A percentile compares a stretch with the other conserved stretches of the same genome.
Evolutionary conservation across 1,140 invertebrate species (phyloP).

Genomic region (Aphelinus certus): DNA sequence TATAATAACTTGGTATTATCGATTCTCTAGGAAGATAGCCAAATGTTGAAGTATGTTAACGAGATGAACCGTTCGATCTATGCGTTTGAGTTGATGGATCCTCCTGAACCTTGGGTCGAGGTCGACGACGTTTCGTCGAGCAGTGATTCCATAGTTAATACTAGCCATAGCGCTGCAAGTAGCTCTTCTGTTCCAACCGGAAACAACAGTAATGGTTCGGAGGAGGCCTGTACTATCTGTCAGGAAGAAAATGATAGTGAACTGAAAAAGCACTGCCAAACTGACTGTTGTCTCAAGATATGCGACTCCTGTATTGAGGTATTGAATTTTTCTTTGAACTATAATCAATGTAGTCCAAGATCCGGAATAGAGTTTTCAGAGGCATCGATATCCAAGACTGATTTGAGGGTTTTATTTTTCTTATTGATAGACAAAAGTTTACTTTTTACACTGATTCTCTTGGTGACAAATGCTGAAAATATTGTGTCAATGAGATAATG

Average conservation of each 20-base stretch:
- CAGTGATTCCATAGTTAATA: constrained; percentile 47
- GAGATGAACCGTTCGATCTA: constrained; percentile 69
- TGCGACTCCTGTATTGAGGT: constrained; percentile 73
- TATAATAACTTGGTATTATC: not conserved
- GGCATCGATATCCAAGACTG: not conserved
- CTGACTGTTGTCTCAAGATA: constrained; percentile 69
- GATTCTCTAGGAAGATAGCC: constrained; percentile 68
- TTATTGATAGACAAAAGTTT: no score
- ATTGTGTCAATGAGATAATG: no score
- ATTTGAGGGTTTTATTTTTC: not conserved
- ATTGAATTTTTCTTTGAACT: constrained; percentile 43
- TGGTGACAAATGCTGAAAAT: no score
- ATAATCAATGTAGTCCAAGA: not conserved
- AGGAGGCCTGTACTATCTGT: constrained; percentile 70
- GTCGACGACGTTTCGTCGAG: constrained; percentile 43
- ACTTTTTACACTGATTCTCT: no score
- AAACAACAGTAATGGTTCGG: not conserved
- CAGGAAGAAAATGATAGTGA: constrained; percentile 71
- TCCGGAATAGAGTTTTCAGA: not conserved
- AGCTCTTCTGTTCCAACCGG: constrained; percentile 38
- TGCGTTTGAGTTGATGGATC: constrained; percentile 66
- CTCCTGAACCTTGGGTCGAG: constrained; percentile 54
- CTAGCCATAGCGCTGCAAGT: constrained; percentile 47
- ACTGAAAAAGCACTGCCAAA: constrained; percentile 67
- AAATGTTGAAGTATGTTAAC: constrained; percentile 68